phyloP scores from a whole-genome alignment of 35 echinoderm and acorn worm species.

The Heliocidaris tuberculata region DNA sequence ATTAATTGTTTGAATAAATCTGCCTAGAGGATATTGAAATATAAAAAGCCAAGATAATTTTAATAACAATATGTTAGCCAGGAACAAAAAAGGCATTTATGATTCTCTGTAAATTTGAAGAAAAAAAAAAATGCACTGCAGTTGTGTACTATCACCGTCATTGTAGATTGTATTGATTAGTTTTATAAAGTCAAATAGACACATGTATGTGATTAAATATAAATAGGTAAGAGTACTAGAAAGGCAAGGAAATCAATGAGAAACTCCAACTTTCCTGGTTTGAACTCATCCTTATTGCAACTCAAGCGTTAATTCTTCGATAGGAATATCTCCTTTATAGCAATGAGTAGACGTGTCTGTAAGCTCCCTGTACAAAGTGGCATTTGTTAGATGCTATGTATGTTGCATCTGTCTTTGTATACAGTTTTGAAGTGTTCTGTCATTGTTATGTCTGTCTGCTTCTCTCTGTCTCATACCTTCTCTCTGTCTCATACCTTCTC shows the following conservation, averaged over 20 bases:
- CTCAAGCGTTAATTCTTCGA: not conserved
- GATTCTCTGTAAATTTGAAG: not conserved
- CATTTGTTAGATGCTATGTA: not conserved
- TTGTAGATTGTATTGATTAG: not conserved
- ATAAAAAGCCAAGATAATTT: not conserved
- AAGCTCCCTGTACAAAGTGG: not conserved
- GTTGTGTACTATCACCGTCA: not conserved
- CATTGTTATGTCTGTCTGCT: not conserved
- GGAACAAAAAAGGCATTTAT: not conserved
- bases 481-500: too few relatives aligned
- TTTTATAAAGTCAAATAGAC: not conserved
- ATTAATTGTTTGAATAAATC: too few relatives aligned
- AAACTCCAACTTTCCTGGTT: not conserved
- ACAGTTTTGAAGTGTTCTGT: conserved; percentile 3
- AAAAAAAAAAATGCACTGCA: not conserved
- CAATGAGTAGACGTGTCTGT: conserved; percentile 9
- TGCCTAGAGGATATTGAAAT: too few relatives aligned
- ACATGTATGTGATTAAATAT: not conserved
- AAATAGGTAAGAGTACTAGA: not conserved
- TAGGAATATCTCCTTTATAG: not conserved
- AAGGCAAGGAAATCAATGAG: not conserved
- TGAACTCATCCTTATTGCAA: not conserved
- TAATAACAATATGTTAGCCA: not conserved
- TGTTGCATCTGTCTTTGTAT: not conserved
- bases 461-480: too few relatives aligned